Evolutionary conservation across 1,140 invertebrate species (phyloP), one percentile per base, ranked within the genome.

Genomic region (Proales similis): DNA sequence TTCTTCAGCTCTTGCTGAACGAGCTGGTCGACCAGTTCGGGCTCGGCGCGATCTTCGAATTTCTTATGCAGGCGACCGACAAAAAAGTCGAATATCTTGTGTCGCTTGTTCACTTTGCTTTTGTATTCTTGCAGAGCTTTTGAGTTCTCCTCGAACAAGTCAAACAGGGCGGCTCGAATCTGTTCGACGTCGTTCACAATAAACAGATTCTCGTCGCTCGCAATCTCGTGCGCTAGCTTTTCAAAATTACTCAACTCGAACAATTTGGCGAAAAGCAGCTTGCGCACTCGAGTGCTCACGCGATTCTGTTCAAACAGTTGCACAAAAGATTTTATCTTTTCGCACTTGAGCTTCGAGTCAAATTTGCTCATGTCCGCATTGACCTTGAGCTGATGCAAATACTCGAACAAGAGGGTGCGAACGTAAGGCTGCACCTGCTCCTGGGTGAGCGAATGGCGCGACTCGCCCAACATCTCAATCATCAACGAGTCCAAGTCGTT

Each of bases 21-120:
- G 30, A 57, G 12, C 2, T 42, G 9, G 7, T 57, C 51, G 17
- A 57, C 51, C 14, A 57, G n/a, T 27, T 57, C 20, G 19, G 51
- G 51, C 11, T 57, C 51, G 20, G 51, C 51, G 9, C 29, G 5
- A 36, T 57, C 36, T 9, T 24, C 45, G 9, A 57, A 12, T 27
- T 57, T 42, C n/a, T 57, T 57, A n/a, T 57, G 51, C 12, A 57
- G 36, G 29, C 36, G 17, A 26, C 51, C 51, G 7, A 57, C 51
- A 42, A 57, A 57, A 57, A 43, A 57, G 32, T 57, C 36, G 30
- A 57, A 57, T 57, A 57, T 57, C 45, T 57, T 57, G 3, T 24
- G 12, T 42, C 51, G 19, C 30, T 57, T 57, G 29, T 57, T 57
- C 12, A 42, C 51, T 30, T 57, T 57, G 14, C 11, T 26, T 42